phyloP scores from a whole-genome alignment of 2,797 vertebrate genomes.

The Amblyraja radiata region DNA sequence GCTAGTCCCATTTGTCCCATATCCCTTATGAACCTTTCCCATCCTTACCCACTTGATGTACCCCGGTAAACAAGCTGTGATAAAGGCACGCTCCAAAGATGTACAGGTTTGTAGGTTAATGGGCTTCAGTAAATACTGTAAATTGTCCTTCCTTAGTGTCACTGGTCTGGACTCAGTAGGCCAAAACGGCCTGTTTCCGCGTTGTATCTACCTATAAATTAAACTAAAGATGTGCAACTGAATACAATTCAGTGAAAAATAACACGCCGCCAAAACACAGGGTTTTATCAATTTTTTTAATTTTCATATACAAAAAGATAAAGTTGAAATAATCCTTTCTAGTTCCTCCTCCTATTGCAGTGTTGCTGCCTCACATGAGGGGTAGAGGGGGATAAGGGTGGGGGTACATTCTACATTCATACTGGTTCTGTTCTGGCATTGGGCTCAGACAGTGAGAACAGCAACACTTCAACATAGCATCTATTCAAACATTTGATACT shows the following conservation, averaged over 20 bases:
- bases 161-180: too few species aligned
- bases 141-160: too few species aligned
- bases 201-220: too few species aligned
- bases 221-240: too few species aligned
- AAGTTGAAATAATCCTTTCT: constrained; percentile 79
- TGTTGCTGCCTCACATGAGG: constrained; percentile 61
- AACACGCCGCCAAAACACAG: not conserved
- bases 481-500: constrained; percentile 72
- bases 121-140: too few species aligned
- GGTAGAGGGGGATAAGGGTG: constrained; percentile 29
- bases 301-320: constrained; percentile 94
- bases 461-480: constrained; percentile 70
- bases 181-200: too few species aligned
- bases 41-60: too few species aligned
- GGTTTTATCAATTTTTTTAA: constrained; percentile 64
- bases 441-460: constrained; percentile 66
- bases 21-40: too few species aligned
- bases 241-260: not conserved
- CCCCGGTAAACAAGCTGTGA: too few species aligned
- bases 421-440: constrained; percentile 74
- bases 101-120: too few species aligned
- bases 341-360: constrained; percentile 66
- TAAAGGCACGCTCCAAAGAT: too few species aligned
- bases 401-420: constrained; percentile 82
- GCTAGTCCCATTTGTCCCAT: too few species aligned